Evolutionary conservation across 2,797 vertebrate species (phyloP).

Genomic region (Onychomys torridus): DNA sequence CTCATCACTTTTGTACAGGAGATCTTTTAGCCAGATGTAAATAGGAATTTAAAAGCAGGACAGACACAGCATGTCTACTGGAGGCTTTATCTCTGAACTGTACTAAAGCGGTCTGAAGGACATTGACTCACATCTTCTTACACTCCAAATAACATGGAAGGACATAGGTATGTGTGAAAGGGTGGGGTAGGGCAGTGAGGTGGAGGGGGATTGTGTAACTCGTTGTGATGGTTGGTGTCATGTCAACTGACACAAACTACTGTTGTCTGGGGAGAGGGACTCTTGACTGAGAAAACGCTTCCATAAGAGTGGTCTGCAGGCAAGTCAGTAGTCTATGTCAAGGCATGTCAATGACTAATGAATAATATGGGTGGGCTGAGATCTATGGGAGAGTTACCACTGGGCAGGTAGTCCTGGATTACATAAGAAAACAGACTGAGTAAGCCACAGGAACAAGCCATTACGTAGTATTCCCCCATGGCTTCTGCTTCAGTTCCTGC

Average conservation of each 20-base stretch:
- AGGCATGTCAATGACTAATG: neutral
- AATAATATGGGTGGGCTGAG: neutral
- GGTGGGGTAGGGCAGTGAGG: neutral
- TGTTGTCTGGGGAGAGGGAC: neutral
- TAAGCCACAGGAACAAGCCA: no score
- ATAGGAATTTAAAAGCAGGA: neutral
- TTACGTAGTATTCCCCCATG: no score
- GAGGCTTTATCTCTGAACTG: neutral
- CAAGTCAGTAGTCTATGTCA: no score
- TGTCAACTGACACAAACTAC: neutral
- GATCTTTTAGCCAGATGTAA: neutral
- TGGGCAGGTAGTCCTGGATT: no score
- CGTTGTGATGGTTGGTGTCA: neutral
- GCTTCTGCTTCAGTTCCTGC: neutral
- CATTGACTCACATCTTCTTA: neutral
- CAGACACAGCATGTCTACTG: neutral
- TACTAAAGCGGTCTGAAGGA: neutral
- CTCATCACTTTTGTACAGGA: neutral
- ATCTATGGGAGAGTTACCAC: neutral
- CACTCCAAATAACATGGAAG: no score
- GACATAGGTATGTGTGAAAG: neutral
- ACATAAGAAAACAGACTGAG: neutral
- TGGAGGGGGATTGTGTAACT: neutral
- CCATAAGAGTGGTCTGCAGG: neutral
- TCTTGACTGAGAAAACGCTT: neutral